Base-by-base conservation (phyloP, 2,797 vertebrate species). In the Ibycter americanus region DNA sequence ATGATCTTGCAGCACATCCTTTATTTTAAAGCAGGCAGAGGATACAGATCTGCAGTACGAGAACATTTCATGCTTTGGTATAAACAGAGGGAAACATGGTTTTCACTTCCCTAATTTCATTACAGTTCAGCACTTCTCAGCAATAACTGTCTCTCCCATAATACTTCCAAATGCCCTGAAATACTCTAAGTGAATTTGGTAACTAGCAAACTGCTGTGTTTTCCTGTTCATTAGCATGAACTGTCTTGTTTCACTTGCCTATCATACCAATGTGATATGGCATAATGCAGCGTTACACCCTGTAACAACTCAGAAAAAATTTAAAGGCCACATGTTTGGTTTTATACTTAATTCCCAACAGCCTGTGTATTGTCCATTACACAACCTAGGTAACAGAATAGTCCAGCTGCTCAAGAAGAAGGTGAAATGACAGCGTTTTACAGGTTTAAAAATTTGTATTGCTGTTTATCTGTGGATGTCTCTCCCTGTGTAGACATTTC, bases 231-330 rank as follows among this genome's bases (percentile, higher is more conserved):
- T 96, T 96, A 96, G 71, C 82, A 87, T 40, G 84, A 93, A 32
- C 93, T 97, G 84, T 55, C 92, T 96, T 94, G 84, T 92, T 94
- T 97, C 92, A 96, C 90, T 97, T 78, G 84, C 66, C 82, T 68
- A 65, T 93, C 94, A 88, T 5, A 42, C 70, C 93, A 91, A 96
- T 90, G 70, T 47, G 66, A 97, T 55, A 68, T 71, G 92, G 92
- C 92, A 94, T 70, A 94, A 94, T 40, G 72, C 82, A 67, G 55
- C 3, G 1, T 47, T 94, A 51, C 42, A 55, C 0, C 1, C 62
- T 55, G 65, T 31, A 96, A 93, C 79, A 34, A 97, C 72, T 92
- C 84, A 95, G 93, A 91, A 65, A 91, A 93, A 34, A 91, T 55
- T 89, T 86, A 58, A 83, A 92, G 76, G 61, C 68, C 76, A 88